Conservation (phyloP, 2,797 vertebrate genomes). For the Scomberomorus guttatus region DNA sequence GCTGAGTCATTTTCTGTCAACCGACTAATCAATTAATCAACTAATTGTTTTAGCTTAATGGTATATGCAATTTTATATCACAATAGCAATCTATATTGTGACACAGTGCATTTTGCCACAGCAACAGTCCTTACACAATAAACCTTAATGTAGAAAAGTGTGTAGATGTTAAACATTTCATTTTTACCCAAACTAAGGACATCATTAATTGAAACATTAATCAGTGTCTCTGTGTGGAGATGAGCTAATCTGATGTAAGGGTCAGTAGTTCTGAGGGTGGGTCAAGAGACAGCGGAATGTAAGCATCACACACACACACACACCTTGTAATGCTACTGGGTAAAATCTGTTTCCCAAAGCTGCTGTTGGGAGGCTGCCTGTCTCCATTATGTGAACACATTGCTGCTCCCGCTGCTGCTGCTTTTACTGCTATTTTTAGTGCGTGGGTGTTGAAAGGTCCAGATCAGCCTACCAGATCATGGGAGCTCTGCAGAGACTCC, state of each 20-base stretch:
- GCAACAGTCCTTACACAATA: not conserved
- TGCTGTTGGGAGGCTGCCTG: constrained; percentile 26
- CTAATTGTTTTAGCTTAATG: too few species aligned
- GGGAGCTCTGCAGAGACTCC: constrained; percentile 44
- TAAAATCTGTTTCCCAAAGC: constrained; percentile 21
- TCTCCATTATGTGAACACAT: constrained; percentile 34
- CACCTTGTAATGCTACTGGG: constrained; percentile 14
- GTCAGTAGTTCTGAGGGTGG: not conserved
- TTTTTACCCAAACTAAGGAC: not conserved
- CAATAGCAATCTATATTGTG: too few species aligned
- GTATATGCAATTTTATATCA: too few species aligned
- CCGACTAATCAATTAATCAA: too few species aligned
- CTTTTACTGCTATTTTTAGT: constrained; percentile 64
- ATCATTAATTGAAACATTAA: not conserved
- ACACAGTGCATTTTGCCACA: not conserved
- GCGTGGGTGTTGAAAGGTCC: constrained; percentile 67
- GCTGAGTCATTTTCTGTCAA: too few species aligned
- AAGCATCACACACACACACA: not conserved
- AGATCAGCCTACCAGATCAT: constrained; percentile 62
- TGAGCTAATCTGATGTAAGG: not conserved
- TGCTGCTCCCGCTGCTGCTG: constrained; percentile 33
- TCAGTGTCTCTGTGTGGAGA: not conserved
- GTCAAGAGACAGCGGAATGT: not conserved
- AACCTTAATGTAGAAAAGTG: not conserved
- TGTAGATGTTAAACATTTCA: not conserved